A percentile compares a stretch with the other conserved stretches of the same genome.
Evolutionary conservation across 1,140 invertebrate genomes (phyloP).

Genomic region (Nylanderia fulva): DNA sequence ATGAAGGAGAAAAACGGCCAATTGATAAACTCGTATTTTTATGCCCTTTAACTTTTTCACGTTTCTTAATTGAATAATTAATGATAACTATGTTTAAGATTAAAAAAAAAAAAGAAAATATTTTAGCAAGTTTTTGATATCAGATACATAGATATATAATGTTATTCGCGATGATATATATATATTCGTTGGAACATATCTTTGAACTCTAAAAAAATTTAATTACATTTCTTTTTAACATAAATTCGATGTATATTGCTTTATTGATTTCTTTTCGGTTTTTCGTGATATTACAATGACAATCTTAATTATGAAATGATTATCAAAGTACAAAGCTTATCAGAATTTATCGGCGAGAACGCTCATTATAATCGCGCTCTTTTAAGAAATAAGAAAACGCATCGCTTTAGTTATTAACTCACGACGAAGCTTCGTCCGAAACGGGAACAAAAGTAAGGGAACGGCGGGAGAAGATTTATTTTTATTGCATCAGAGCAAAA

Average conservation of each 20-base stretch:
- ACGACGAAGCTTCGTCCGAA: conserved; percentile 62
- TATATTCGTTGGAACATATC: conserved; percentile 30
- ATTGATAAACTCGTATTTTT: conserved; percentile 13
- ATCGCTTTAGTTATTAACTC: conserved; percentile 42
- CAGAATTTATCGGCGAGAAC: conserved; percentile 25
- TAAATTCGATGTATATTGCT: conserved; percentile 11
- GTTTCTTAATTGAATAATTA: conserved; percentile 25
- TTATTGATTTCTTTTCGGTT: neutral
- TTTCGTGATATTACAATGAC: conserved; percentile 39
- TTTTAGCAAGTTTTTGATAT: conserved; percentile 36
- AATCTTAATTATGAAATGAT: conserved; percentile 52
- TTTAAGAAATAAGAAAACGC: conserved; percentile 22
- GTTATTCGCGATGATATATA: neutral
- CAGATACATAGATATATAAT: neutral
- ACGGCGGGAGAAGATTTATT: conserved; percentile 66
- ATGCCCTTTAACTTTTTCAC: conserved; percentile 29
- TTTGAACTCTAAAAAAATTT: neutral
- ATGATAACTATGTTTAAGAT: conserved; percentile 13
- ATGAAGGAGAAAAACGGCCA: conserved; percentile 50
- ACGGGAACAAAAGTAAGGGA: conserved; percentile 69
- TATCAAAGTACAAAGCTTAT: conserved; percentile 65
- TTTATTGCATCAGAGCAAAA: conserved; percentile 69
- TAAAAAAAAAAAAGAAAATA: conserved; percentile 19
- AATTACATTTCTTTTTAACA: neutral
- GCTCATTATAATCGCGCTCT: conserved; percentile 9